Percentiles rank a stretch among this genome's conserved stretches.
These are phyloP conservation scores for Apus apus DNA, from an alignment of 2,113 vertebrate species.

Conservation along the genomic window DNA sequence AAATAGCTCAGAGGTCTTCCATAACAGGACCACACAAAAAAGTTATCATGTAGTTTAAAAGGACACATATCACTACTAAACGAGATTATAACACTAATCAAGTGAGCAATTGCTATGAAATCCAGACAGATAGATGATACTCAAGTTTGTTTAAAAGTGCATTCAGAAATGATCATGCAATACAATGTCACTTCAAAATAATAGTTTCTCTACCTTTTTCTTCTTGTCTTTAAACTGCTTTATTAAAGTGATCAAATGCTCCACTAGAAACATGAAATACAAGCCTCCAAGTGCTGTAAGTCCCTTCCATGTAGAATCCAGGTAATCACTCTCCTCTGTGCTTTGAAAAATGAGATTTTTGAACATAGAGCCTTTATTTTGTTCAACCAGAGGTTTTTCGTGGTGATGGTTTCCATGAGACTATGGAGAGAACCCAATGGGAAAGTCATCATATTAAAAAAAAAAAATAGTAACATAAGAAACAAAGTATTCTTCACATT, in stretches of 20 bases:
- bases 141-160: neutral
- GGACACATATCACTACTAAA: neutral
- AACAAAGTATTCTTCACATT: neutral
- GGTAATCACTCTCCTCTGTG: slow-evolving; percentile 76
- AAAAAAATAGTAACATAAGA: neutral
- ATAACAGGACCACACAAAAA: neutral
- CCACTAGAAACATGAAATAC: slow-evolving; percentile 98
- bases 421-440: slow-evolving; percentile 25
- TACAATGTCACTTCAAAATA: neutral
- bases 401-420: slow-evolving; percentile 81
- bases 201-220: slow-evolving; percentile 84
- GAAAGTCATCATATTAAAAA: neutral
- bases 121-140: neutral
- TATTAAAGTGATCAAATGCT: slow-evolving; percentile 94
- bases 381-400: slow-evolving; percentile 69
- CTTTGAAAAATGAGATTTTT: slow-evolving; percentile 75
- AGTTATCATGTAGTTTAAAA: neutral
- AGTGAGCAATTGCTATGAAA: neutral
- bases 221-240: slow-evolving; percentile 99
- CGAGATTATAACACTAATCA: neutral
- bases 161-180: neutral
- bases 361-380: slow-evolving; percentile 66
- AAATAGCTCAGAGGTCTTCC: neutral
- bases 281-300: slow-evolving; percentile 91
- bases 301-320: slow-evolving; percentile 93